Evolutionary conservation across 2,888 invertebrate genomes (phyloP), one percentile per base, ranked within the genome.

Genomic region (Druceiella hillmani): DNA sequence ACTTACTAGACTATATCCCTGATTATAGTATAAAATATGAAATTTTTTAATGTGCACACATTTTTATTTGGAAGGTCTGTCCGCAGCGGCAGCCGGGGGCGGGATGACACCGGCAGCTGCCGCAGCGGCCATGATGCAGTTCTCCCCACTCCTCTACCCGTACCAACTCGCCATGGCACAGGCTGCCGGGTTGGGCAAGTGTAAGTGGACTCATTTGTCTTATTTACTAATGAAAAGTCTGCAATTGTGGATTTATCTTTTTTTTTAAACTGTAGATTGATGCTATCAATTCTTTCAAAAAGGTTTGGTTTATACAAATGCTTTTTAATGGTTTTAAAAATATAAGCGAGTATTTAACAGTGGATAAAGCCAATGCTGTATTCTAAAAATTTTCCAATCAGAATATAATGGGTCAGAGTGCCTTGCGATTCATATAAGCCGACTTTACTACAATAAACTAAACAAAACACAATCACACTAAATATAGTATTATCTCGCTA

Each of bases 131-230:
- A 85, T 92, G 83, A 80, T 89, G 66, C 88, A 88, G 55, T 89
- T 91, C 66, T 84, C 83, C 17, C 91, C 91, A 29, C 74, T 92
- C 35, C 74, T 91, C 39, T 91, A 90, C 67, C 88, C 89, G 3
- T 91, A 91, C 70, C 90, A 91, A 66, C 74, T 91, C 56, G 89
- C 89, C 42, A 83, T 84, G 82, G 85, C 84, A 45, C 86, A 86
- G 61, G 84, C 84, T 45, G 77, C 66, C 47, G 78, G 76, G 50
- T 62, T 72, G 43, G 70, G 73, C 53, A 67, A 70, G 47, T 49
- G 32, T 33, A 35, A 15, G 26, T 34, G 25, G 25, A 11, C 10
- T 25, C 10, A 4, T 12, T 25, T 10, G 25, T 7, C 25, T 7
- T 6, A 9, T 9, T 20, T 20, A 20, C 9, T 20, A 9, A 9